Conservation (phyloP, 2,888 invertebrate species). For the Calameuta filiformis region DNA sequence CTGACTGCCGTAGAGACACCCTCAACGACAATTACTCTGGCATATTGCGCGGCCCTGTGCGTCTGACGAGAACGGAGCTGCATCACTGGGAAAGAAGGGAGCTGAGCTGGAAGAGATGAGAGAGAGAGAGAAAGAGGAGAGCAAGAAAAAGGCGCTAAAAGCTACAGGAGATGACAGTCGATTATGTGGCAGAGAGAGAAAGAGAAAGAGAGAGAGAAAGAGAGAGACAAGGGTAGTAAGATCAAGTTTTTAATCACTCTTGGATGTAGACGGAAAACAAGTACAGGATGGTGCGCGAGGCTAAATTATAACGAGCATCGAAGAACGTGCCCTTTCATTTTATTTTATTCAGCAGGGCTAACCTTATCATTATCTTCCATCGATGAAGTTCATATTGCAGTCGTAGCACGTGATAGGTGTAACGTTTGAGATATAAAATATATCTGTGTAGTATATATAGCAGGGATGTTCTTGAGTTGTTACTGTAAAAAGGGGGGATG, state of each 20-base stretch:
- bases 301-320: background rate
- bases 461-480: background rate
- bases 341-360: background rate
- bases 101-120: constrained; percentile 20
- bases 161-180: constrained; percentile 29
- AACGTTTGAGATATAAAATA: background rate
- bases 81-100: constrained; percentile 21
- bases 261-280: constrained; percentile 40
- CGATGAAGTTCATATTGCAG: background rate
- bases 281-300: background rate
- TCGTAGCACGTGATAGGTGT: background rate
- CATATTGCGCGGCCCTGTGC: constrained; percentile 44
- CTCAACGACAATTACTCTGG: constrained; percentile 53
- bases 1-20: constrained; percentile 21
- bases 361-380: too few relatives aligned
- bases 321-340: background rate
- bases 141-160: background rate
- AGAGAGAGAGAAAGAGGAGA: constrained; percentile 3
- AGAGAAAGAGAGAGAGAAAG: too few relatives aligned
- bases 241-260: constrained; percentile 61
- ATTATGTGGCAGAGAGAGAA: constrained; percentile 22
- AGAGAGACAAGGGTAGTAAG: constrained; percentile 22
- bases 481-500: background rate
- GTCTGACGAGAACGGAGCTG: constrained; percentile 40
- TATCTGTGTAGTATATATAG: background rate